Evolutionary conservation across 2,888 invertebrate genomes (phyloP), one percentile per base, ranked within the genome.

Genomic region (Pogonocherus hispidulus): DNA sequence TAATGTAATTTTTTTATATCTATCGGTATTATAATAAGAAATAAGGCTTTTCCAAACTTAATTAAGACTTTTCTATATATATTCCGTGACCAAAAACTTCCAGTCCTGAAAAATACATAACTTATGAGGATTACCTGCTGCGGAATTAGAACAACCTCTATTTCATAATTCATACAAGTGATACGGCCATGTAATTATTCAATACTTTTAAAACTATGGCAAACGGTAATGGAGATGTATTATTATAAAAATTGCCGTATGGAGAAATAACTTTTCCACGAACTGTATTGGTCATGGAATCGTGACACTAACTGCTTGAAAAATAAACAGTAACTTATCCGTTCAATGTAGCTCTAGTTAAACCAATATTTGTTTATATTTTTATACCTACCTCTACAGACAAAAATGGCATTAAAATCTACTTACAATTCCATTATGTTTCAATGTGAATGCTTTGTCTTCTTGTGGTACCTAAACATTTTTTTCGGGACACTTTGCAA

Each of bases 51-150:
- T n/a, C n/a, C n/a, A n/a, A n/a, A n/a, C n/a, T n/a, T n/a, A n/a
- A n/a, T n/a, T n/a, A n/a, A n/a, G n/a, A n/a, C n/a, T n/a, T n/a
- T n/a, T n/a, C n/a, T n/a, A n/a, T n/a, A n/a, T n/a, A n/a, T n/a
- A n/a, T n/a, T 16, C 18, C 18, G 19, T 46, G 19, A 46, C 18
- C 2, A 9, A 16, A 46, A 18, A 2, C 4, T 22, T 49, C 0
- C 1, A 49, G 41, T 56, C 55, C 1, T 56, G 19, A 41, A 56
- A 55, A 22, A 41, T 37, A 41, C n/a, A 56, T 41, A 41, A 41
- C 32, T 19, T n/a, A n/a, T 9, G n/a, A 14, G 4, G 3, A 23
- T 14, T n/a, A n/a, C 9, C 6, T 23, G 6, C n/a, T n/a, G n/a
- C n/a, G n/a, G n/a, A n/a, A 23, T 23, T 6, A 23, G 23, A 2